Evolutionary conservation across 2,888 invertebrate species (phyloP).

Genomic region (Monopis laevigella): DNA sequence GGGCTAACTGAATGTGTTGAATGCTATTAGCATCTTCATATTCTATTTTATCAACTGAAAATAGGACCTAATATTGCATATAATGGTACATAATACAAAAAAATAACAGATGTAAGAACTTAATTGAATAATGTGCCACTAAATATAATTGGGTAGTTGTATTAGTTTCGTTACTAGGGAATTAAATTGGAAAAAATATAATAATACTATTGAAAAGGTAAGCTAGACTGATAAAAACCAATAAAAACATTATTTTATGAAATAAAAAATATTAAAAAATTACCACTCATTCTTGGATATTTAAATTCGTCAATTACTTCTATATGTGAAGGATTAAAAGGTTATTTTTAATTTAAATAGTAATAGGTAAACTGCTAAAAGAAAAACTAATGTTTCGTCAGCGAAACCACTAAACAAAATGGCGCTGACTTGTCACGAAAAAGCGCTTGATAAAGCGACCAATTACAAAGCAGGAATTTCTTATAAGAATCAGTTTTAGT

Average conservation of each 20-base stretch:
- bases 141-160: background rate
- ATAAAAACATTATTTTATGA: conserved; percentile 1
- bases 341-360: no score
- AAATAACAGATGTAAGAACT: background rate
- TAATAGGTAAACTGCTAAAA: no score
- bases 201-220: no score
- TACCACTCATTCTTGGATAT: conserved; percentile 23
- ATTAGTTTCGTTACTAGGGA: no score
- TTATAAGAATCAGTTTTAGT: no score
- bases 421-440: conserved; percentile 46
- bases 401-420: conserved; percentile 48
- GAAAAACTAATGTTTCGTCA: conserved; percentile 24
- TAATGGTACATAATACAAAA: background rate
- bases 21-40: conserved; percentile 39
- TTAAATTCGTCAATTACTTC: no score
- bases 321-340: no score
- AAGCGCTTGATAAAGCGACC: conserved; percentile 57
- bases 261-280: conserved; percentile 16
- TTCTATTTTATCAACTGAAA: conserved; percentile 36
- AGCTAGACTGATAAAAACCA: background rate
- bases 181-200: no score
- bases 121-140: background rate
- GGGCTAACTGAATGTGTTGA: conserved; percentile 16
- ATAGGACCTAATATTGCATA: background rate
- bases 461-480: no score